Percentiles rank a stretch among this genome's conserved stretches.
These are phyloP conservation scores for Adelphocoris suturalis DNA, from an alignment of 2,888 invertebrate species.

Conservation along the genomic window DNA sequence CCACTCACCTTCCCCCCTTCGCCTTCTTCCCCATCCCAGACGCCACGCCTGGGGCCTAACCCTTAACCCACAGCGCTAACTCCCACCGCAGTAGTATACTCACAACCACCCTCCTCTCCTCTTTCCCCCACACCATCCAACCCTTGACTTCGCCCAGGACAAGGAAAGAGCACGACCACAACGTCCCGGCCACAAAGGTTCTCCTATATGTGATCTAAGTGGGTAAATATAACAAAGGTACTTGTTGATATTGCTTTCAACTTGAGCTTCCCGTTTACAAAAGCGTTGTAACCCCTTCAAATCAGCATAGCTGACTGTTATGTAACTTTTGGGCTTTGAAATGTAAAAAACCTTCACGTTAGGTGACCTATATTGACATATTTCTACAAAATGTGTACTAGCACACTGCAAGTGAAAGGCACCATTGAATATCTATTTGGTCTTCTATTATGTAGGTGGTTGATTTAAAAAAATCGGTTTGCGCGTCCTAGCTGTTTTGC, in stretches of 20 bases:
- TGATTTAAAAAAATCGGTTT: no score
- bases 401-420: no score
- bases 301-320: not conserved
- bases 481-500: no score
- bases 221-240: conserved; percentile 25
- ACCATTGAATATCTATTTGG: no score
- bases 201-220: conserved; percentile 31
- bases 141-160: not conserved
- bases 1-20: not conserved
- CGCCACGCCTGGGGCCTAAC: not conserved
- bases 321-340: no score
- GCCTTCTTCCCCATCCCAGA: not conserved
- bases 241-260: conserved; percentile 17
- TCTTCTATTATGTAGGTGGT: no score
- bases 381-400: no score
- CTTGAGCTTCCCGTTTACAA: not conserved
- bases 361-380: no score
- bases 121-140: not conserved
- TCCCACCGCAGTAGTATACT: not conserved
- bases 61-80: not conserved
- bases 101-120: not conserved
- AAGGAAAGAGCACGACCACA: conserved; percentile 12
- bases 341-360: no score
- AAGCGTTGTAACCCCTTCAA: not conserved
- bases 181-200: not conserved